Evolutionary conservation across 2,888 invertebrate species (phyloP), one percentile per base, ranked within the genome.

Genomic region (Nomada fabriciana): DNA sequence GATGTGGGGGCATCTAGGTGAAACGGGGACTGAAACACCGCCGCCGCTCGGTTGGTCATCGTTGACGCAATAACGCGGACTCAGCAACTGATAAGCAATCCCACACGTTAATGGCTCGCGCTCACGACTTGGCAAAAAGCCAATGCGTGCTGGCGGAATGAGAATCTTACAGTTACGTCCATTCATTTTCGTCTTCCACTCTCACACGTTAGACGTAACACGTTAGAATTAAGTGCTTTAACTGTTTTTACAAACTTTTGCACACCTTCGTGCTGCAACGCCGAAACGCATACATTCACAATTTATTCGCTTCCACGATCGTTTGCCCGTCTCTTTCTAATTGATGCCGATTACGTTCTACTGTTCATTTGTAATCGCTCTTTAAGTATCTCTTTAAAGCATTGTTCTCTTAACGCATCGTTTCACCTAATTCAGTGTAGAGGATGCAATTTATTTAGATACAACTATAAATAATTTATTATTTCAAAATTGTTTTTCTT

Each of bases 31-130:
- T 85, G 89, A 88, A 90, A 91, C 90, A 87, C 72, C 79, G 80
- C 84, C 87, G 81, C 84, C 88, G 89, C 88, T 89, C 88, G 89
- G 87, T 84, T 90, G 91, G 90, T 91, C 91, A 91, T 89, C 84
- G 85, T 65, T 77, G 81, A 65, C 76, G 82, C 82, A 85, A 85
- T 90, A 90, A 88, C 88, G 91, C 91, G 85, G 88, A 91, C 91
- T 92, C 91, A 92, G 92, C 91, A 91, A 90, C 91, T 91, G 92
- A 92, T 91, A 91, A 92, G 90, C 90, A 83, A 85, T 88, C 86
- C 87, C 84, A 86, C 87, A 88, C 90, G 89, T 90, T 91, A 92
- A 92, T 91, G 91, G 90, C 77, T 88, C 81, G 84, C 85, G 86
- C 85, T 84, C 87, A 79, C 82, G 82, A 83, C 86, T 88, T 91